A percentile compares a stretch with the other conserved stretches of the same genome.
phyloP scores from a whole-genome alignment of 2,888 invertebrate species.

The Calliopum simillimum region DNA sequence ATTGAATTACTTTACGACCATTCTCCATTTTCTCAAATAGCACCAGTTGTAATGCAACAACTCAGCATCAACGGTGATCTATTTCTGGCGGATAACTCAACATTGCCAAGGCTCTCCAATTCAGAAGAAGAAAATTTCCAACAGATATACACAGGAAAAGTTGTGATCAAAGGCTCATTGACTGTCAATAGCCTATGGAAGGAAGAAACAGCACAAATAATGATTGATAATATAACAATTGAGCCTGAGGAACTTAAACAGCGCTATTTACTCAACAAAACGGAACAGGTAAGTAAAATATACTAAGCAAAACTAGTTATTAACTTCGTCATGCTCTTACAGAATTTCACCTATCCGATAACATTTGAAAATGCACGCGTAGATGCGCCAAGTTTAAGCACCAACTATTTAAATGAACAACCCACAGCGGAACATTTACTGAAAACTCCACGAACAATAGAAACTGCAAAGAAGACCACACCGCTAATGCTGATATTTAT shows the following conservation, averaged over 20 bases:
- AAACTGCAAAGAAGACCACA: not conserved
- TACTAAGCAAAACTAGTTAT: not conserved
- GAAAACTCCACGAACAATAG: slow-evolving; percentile 10
- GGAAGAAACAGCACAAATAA: slow-evolving; percentile 46
- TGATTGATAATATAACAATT: slow-evolving; percentile 42
- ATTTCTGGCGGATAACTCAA: slow-evolving; percentile 47
- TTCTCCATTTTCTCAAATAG: slow-evolving; percentile 43
- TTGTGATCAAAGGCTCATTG: slow-evolving; percentile 57
- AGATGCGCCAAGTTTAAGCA: slow-evolving; percentile 47
- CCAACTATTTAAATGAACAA: slow-evolving; percentile 51
- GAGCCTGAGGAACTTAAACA: slow-evolving; percentile 46
- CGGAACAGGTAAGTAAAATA: slow-evolving; percentile 52
- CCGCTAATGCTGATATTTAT: slow-evolving; percentile 54
- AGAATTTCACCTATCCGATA: slow-evolving; percentile 49
- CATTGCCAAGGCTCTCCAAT: slow-evolving; percentile 32
- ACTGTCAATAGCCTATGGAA: slow-evolving; percentile 51
- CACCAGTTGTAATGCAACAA: slow-evolving; percentile 58
- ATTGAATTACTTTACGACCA: too few relatives aligned
- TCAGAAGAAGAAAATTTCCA: slow-evolving; percentile 46
- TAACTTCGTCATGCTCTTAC: not conserved
- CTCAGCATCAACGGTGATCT: slow-evolving; percentile 54
- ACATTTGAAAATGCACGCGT: slow-evolving; percentile 54
- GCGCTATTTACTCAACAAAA: slow-evolving; percentile 49
- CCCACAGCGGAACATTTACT: slow-evolving; percentile 52
- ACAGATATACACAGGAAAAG: slow-evolving; percentile 58